Evolutionary conservation across 2,797 vertebrate species (phyloP), one percentile per base, ranked within the genome.

Genomic region (Clangula hyemalis): DNA sequence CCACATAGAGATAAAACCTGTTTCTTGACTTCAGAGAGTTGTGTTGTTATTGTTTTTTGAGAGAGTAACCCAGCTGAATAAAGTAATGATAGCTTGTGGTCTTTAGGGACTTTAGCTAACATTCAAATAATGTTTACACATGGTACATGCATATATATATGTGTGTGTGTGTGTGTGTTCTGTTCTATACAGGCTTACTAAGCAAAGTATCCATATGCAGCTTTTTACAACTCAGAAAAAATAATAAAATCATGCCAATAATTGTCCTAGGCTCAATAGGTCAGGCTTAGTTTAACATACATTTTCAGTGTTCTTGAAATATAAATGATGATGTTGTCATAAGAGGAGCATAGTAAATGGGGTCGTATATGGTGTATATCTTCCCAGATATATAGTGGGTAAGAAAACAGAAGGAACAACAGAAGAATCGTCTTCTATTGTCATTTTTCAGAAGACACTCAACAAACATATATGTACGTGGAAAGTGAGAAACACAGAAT

Each of bases 151-250:
- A 84, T 5, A 69, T 15, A 53, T 15, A 15, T 13, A 13, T 49
- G 6, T 13, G 39, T 19, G 41, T 19, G 41, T 43, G 41, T 43
- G 45, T 47, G 45, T 49, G 13, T 25, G 47, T 24, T 49, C 47
- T 22, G 17, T 61, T 83, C 69, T 39, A 38, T 14, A 38, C 4
- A 70, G 66, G 34, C 10, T 38, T 57, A 72, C 21, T 38, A 74
- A 22, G 54, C 41, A 77, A 80, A 85, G 54, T 47, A 61, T 27
- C 49, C 25, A n/a, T 1, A 2, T 24, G 6, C 47, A 74, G 64
- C 38, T 70, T 88, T 84, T 86, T 76, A 92, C 79, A 79, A 93
- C 79, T 85, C 27, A 32, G 69, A 57, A 86, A 75, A 85, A 84
- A 87, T n/a, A 38, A 73, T 24, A 10, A 49, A 70, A 80, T 91